A percentile compares a stretch with the other conserved stretches of the same genome.
These are phyloP conservation scores for Tonatia bakeri DNA, from an alignment of 2,113 vertebrate genomes.

Conservation along the genomic window DNA sequence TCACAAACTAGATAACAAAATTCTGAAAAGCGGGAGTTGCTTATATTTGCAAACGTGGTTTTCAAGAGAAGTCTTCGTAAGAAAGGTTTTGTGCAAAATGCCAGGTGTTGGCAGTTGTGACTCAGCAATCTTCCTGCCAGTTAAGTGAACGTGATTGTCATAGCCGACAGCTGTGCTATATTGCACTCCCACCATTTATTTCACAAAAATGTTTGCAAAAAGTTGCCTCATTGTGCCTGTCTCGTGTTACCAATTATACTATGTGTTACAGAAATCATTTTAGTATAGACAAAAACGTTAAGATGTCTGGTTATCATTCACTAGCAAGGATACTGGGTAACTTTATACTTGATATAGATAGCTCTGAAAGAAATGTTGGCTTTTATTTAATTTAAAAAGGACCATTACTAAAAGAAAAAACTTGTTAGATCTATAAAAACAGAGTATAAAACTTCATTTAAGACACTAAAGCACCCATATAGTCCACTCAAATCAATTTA, in stretches of 20 bases:
- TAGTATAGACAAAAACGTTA: neutral
- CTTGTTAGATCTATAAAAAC: neutral
- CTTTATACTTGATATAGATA: neutral
- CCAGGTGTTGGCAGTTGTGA: neutral
- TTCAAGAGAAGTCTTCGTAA: neutral
- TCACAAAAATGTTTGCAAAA: conserved; percentile 1
- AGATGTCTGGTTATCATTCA: neutral
- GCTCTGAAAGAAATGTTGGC: neutral
- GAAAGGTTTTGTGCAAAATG: neutral
- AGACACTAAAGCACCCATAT: neutral
- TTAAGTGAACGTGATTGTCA: neutral
- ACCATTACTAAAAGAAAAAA: neutral
- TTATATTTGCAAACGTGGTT: neutral
- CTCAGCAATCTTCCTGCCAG: neutral
- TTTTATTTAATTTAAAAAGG: conserved; percentile 7
- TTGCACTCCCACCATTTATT: neutral
- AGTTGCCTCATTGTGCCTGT: neutral
- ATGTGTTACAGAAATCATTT: neutral
- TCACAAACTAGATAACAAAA: neutral
- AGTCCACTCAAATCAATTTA: neutral
- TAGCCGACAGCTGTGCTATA: neutral
- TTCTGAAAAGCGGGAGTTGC: neutral
- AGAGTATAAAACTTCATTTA: neutral
- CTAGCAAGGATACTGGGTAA: neutral
- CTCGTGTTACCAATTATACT: neutral